Evolutionary conservation across 1,140 invertebrate species (phyloP).

Genomic region (Zeugodacus cucurbitae): DNA sequence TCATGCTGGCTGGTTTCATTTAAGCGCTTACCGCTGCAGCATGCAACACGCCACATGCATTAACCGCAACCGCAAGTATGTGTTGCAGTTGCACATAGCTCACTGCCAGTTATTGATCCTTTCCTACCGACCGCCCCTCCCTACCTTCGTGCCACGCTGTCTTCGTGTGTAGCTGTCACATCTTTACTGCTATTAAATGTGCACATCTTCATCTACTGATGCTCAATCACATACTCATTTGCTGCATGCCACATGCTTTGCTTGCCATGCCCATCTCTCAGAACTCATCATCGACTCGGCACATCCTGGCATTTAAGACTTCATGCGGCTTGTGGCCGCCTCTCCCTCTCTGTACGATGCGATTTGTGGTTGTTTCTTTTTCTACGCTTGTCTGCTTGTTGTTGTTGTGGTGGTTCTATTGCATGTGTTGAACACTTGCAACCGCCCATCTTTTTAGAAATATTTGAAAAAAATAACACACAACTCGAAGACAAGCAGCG

Average conservation of each 20-base stretch:
- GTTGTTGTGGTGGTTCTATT: background rate
- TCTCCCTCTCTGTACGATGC: background rate
- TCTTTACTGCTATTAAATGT: background rate
- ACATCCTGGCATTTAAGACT: background rate
- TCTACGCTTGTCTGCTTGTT: background rate
- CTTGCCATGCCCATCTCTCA: background rate
- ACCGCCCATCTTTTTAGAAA: background rate
- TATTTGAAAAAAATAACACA: too few species aligned
- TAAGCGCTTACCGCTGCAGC: background rate
- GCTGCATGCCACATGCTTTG: background rate
- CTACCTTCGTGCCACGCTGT: background rate
- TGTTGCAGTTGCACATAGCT: conserved; percentile 36
- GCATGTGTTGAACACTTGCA: background rate
- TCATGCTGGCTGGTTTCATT: background rate
- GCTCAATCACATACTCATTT: background rate
- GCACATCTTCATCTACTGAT: background rate
- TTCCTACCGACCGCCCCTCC: background rate
- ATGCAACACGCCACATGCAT: background rate
- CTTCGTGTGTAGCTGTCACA: background rate
- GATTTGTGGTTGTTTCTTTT: background rate
- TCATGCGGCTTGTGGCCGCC: background rate
- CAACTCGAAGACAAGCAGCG: too few species aligned
- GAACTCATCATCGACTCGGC: background rate
- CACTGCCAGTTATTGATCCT: conserved; percentile 5
- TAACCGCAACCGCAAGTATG: conserved; percentile 21